Conservation (phyloP, 2,888 invertebrate genomes). For the Eristalis intricaria region DNA sequence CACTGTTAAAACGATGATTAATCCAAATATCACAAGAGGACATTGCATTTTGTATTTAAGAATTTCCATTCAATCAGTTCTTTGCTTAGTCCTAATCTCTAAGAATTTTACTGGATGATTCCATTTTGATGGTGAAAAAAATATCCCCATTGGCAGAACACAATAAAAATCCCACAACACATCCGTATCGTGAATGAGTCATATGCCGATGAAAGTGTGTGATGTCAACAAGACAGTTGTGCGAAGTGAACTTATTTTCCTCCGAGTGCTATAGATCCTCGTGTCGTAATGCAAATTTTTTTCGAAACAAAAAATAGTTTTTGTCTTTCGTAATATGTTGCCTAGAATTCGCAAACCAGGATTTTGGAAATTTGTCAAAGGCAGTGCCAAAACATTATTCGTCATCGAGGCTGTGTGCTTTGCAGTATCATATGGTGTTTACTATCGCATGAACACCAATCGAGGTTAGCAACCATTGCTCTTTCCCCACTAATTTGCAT, state of each 20-base stretch:
- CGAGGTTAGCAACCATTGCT: constrained; percentile 83
- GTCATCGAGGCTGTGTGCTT: constrained; percentile 84
- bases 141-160: background rate
- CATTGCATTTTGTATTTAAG: background rate
- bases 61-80: background rate
- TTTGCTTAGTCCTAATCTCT: background rate
- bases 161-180: constrained; percentile 48
- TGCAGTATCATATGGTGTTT: constrained; percentile 85
- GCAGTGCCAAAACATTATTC: constrained; percentile 83
- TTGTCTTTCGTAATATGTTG: constrained; percentile 82
- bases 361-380: constrained; percentile 82
- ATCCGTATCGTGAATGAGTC: constrained; percentile 63
- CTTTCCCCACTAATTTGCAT: background rate
- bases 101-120: constrained; percentile 24
- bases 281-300: constrained; percentile 36
- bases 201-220: constrained; percentile 13
- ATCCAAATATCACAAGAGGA: background rate
- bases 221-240: constrained; percentile 36
- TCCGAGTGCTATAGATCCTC: background rate
- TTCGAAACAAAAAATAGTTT: background rate
- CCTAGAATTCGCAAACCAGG: constrained; percentile 84
- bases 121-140: constrained; percentile 16
- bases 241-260: constrained; percentile 1
- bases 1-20: background rate
- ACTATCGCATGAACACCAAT: constrained; percentile 87